A percentile compares a stretch with the other conserved stretches of the same genome.
Conservation (phyloP, 2,797 vertebrate species). For the Vultur gryphus region DNA sequence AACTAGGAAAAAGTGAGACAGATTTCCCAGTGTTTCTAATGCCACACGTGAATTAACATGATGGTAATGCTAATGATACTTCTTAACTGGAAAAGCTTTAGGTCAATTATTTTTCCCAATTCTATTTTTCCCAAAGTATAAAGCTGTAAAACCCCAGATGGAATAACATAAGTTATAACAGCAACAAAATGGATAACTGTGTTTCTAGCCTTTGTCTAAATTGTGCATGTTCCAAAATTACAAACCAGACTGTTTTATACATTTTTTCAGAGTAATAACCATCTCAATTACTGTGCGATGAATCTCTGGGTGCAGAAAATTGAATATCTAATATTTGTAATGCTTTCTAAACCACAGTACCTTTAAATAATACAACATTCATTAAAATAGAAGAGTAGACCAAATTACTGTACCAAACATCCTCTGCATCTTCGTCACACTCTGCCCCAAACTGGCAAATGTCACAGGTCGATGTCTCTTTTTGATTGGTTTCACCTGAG, state of each 20-base stretch:
- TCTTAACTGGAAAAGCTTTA: conserved; percentile 26
- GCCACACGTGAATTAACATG: conserved; percentile 4
- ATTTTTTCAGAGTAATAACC: conserved; percentile 17
- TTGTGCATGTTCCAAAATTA: neutral
- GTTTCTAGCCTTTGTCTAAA: conserved; percentile 14
- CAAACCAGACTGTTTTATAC: neutral
- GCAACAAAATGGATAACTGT: conserved; percentile 30
- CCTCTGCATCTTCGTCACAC: conserved; percentile 97
- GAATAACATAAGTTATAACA: conserved; percentile 32
- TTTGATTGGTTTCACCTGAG: conserved; percentile 92
- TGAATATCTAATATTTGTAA: neutral
- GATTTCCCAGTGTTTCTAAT: neutral
- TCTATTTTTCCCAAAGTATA: conserved; percentile 31
- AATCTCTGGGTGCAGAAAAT: neutral
- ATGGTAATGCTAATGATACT: conserved; percentile 16
- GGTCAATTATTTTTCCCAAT: conserved; percentile 39
- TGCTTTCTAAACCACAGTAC: neutral
- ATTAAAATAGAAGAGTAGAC: conserved; percentile 37
- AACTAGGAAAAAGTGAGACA: neutral
- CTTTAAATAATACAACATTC: conserved; percentile 38
- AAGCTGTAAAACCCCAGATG: conserved; percentile 39
- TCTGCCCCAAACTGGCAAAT: conserved; percentile 99
- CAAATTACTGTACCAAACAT: conserved; percentile 87
- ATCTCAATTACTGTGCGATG: neutral
- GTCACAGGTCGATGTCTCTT: conserved; percentile 97